Evolutionary conservation across 92 coral and sea anemone species (phyloP).

Genomic region (Phenganax marumi): DNA sequence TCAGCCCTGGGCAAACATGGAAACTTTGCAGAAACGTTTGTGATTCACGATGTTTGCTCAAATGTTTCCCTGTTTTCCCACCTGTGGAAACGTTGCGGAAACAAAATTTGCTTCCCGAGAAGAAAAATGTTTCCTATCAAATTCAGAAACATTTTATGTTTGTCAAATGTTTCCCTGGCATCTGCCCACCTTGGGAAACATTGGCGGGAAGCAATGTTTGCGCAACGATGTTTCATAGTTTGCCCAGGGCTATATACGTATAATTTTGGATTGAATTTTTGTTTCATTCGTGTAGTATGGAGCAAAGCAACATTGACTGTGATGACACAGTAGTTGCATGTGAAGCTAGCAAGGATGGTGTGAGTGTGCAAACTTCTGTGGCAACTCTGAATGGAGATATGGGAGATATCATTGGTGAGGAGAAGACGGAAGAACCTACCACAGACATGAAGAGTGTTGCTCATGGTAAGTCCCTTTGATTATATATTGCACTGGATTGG

Average conservation of each 20-base stretch:
- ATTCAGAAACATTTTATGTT: too few relatives aligned
- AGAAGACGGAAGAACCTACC: background rate
- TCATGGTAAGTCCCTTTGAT: background rate
- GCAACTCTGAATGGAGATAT: background rate
- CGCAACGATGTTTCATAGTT: background rate
- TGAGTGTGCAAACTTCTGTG: background rate
- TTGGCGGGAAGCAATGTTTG: too few relatives aligned
- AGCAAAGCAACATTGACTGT: background rate
- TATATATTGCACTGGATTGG: background rate
- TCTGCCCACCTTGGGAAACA: too few relatives aligned
- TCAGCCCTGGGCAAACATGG: background rate
- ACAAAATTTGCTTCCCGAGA: too few relatives aligned
- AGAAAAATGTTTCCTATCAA: too few relatives aligned
- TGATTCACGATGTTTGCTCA: too few relatives aligned
- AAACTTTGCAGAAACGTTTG: background rate
- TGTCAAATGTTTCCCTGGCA: too few relatives aligned
- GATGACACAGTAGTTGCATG: background rate
- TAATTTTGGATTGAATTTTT: background rate
- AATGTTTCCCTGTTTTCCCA: too few relatives aligned
- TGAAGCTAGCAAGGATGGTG: background rate
- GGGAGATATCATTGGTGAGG: background rate
- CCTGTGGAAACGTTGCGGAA: too few relatives aligned
- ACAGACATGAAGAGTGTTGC: background rate
- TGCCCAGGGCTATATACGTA: background rate
- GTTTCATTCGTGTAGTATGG: background rate